Evolutionary conservation across 2,113 vertebrate genomes (phyloP), one percentile per base, ranked within the genome.

Genomic region (Eupsittula cactorum): DNA sequence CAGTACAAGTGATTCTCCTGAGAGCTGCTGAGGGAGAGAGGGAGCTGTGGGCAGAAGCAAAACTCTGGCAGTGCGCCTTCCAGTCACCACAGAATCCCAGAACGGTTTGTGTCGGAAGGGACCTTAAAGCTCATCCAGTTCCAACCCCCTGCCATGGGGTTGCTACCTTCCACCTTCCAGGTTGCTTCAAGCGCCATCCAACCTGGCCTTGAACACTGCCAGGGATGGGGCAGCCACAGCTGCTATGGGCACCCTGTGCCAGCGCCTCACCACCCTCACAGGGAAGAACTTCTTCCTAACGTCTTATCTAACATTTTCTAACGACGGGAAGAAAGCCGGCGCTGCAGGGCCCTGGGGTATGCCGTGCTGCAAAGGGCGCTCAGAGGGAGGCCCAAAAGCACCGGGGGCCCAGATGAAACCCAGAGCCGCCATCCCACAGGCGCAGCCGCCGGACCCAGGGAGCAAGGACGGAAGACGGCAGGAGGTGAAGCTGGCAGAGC

Each of bases 361-460:
- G 10, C 9, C 11, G 27, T 19, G 68, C 50, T 24, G 35, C 46
- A 7, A 14, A 49, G 7, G 31, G 41, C 6, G 0, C 18, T 39
- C 3, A 12, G 84, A 28, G 15, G 28, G 50, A 50, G 12, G 17
- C 25, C 6, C 21, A 12, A 2, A 20, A 39, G 76, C 70, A 28
- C 13, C 7, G 10, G 0, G 44, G 9, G 44, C 10, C 19, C 1
- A 3, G 4, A 16, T 4, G 63, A 50, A 23, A 31, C 21, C 25
- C 53, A 10, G 33, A 62, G 63, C 18, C 10, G 1, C 29, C 3
- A 3, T 2, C 18, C 28, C 5, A 16, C 20, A 5, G 20, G 27
- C 7, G n/a, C 25, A 4, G 57, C 11, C 1, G 1, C 31, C 0
- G 2, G 7, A 13, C 14, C 27, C 1, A 2, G 25, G 0, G 16